phyloP scores from a whole-genome alignment of 2,888 invertebrate genomes.

The Apodemia duryi region DNA sequence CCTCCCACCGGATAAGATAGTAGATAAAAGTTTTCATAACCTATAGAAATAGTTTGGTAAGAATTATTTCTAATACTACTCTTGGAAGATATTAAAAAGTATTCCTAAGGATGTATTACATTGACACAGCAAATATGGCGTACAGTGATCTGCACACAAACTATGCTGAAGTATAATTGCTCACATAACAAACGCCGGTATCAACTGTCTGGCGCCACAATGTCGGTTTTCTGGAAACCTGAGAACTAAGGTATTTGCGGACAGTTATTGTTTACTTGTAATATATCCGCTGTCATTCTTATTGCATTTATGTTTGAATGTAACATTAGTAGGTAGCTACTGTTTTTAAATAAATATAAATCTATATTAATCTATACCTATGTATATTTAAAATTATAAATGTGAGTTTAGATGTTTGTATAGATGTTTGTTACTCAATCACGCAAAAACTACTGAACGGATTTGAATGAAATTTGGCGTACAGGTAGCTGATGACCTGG shows the following conservation, averaged over 20 bases:
- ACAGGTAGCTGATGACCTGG: too few relatives aligned
- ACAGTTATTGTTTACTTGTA: conserved; percentile 27
- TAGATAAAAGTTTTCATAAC: too few relatives aligned
- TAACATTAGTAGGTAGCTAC: neutral
- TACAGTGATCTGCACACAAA: conserved; percentile 15
- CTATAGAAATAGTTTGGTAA: neutral
- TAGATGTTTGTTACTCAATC: too few relatives aligned
- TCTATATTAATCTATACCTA: too few relatives aligned
- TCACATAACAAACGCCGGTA: conserved; percentile 36
- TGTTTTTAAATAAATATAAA: neutral
- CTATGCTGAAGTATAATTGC: conserved; percentile 9
- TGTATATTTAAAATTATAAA: too few relatives aligned
- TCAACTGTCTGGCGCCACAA: conserved; percentile 63
- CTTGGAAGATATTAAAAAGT: neutral
- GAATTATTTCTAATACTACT: neutral
- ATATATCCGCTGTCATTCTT: conserved; percentile 3
- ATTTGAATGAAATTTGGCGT: too few relatives aligned
- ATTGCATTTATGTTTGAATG: neutral
- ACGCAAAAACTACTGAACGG: too few relatives aligned
- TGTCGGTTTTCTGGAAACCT: conserved; percentile 55
- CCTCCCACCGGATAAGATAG: too few relatives aligned
- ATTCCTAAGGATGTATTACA: neutral
- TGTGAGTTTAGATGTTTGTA: too few relatives aligned
- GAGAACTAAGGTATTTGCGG: conserved; percentile 45
- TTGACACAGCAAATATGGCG: conserved; percentile 12